phyloP scores from a whole-genome alignment of 2,888 invertebrate species.

The Adela reaumurella region DNA sequence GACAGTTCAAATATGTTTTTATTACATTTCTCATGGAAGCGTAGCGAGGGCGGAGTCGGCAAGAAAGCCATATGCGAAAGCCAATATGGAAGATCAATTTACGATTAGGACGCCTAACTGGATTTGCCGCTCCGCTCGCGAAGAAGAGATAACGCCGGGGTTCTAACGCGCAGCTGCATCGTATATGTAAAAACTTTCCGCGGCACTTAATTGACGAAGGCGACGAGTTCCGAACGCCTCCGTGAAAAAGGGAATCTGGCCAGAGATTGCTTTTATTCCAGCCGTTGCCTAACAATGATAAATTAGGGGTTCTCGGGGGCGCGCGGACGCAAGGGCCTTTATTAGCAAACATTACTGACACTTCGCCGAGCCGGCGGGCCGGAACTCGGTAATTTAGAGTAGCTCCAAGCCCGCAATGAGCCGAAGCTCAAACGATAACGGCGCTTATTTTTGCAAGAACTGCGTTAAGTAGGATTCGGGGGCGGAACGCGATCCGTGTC shows the following conservation, averaged over 20 bases:
- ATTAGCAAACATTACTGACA: constrained; percentile 36
- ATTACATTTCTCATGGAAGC: too few relatives aligned
- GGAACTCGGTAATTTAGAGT: background rate
- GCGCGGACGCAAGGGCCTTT: constrained; percentile 36
- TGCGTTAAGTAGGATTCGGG: background rate
- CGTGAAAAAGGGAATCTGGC: constrained; percentile 29
- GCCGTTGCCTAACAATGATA: constrained; percentile 40
- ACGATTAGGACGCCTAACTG: background rate
- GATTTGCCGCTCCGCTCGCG: background rate
- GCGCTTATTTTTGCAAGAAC: background rate
- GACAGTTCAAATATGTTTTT: too few relatives aligned
- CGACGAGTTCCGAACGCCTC: constrained; percentile 22
- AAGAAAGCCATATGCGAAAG: background rate
- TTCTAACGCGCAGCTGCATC: constrained; percentile 5
- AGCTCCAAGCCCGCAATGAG: background rate
- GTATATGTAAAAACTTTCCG: constrained; percentile 13
- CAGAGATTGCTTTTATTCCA: constrained; percentile 43
- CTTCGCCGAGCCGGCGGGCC: constrained; percentile 9
- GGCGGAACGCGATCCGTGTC: background rate
- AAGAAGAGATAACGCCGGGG: background rate
- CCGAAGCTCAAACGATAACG: background rate
- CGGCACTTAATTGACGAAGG: constrained; percentile 22
- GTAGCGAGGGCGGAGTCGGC: too few relatives aligned
- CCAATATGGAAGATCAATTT: background rate
- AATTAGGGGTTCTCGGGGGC: constrained; percentile 36